These are phyloP conservation scores for Chydorus sphaericus DNA, from an alignment of 2,888 invertebrate species.

Conservation along the genomic window DNA sequence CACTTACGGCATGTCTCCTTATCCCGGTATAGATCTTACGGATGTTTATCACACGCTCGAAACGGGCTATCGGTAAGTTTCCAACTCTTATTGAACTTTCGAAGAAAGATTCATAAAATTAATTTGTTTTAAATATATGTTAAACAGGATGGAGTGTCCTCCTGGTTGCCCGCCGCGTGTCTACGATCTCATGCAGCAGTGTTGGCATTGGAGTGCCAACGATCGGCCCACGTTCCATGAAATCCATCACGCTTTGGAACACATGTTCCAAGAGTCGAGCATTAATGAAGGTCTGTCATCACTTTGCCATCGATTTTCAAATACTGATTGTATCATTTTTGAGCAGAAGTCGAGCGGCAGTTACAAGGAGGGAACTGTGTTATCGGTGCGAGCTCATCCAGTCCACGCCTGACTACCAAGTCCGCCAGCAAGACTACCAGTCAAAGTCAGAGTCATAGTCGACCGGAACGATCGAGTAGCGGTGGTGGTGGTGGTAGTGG, in stretches of 20 bases:
- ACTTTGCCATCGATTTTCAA: slow-evolving; percentile 2
- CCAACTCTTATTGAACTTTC: too few species aligned
- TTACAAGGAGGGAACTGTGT: slow-evolving; percentile 45
- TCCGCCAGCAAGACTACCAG: not conserved
- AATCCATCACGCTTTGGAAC: slow-evolving; percentile 88
- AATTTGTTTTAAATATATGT: too few species aligned
- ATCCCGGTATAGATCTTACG: slow-evolving; percentile 96
- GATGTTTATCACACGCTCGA: slow-evolving; percentile 98
- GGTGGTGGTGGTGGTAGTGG: not conserved
- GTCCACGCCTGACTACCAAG: not conserved
- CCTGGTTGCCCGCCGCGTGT: slow-evolving; percentile 93
- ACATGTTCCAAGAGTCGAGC: slow-evolving; percentile 91
- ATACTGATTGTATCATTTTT: too few species aligned
- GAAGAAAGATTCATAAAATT: too few species aligned
- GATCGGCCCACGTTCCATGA: slow-evolving; percentile 48
- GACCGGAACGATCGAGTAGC: too few species aligned
- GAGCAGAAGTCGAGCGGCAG: slow-evolving; percentile 80
- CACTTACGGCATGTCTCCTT: slow-evolving; percentile 95
- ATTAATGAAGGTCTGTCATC: slow-evolving; percentile 59
- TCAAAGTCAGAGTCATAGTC: slow-evolving; percentile 10
- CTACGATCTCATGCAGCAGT: slow-evolving; percentile 91
- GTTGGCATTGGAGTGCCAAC: slow-evolving; percentile 44
- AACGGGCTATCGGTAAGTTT: slow-evolving; percentile 42
- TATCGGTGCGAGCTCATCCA: not conserved
- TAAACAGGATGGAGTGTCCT: slow-evolving; percentile 85